phyloP scores from a whole-genome alignment of 2,113 vertebrate genomes.

The Oplegnathus fasciatus region DNA sequence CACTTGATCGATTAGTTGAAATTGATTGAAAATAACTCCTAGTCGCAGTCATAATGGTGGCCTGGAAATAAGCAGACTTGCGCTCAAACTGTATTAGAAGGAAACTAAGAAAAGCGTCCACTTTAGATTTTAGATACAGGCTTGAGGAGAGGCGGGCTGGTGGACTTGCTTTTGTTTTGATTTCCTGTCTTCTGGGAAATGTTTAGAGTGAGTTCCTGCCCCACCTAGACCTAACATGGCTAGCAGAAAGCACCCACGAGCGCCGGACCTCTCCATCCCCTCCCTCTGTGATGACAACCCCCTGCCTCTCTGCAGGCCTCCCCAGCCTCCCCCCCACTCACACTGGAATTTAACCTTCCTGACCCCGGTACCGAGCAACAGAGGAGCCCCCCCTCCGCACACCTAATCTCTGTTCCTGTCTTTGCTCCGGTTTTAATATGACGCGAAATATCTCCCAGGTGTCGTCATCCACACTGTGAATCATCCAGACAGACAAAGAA shows the following conservation, averaged over 20 bases:
- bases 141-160: conserved; percentile 25
- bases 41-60: background rate
- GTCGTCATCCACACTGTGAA: conserved; percentile 39
- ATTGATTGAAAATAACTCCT: background rate
- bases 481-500: conserved; percentile 39
- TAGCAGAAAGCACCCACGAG: conserved; percentile 61
- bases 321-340: conserved; percentile 65
- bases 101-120: background rate
- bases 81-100: background rate
- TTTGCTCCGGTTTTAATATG: conserved; percentile 56
- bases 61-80: background rate
- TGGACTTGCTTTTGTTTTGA: conserved; percentile 71
- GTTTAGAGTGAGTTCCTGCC: conserved; percentile 80
- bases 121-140: conserved; percentile 26
- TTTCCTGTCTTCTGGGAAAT: conserved; percentile 78
- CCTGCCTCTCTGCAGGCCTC: conserved; percentile 55
- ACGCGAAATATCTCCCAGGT: conserved; percentile 55
- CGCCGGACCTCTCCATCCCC: conserved; percentile 47
- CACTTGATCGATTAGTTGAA: background rate
- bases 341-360: conserved; percentile 79
- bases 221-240: conserved; percentile 70
- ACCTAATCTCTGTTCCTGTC: conserved; percentile 49
- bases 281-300: conserved; percentile 70
- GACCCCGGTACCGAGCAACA: conserved; percentile 64
- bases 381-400: conserved; percentile 43